Evolutionary conservation across 2,113 vertebrate genomes (phyloP), one percentile per base, ranked within the genome.

Genomic region (Oxygymnocypris stewartii): DNA sequence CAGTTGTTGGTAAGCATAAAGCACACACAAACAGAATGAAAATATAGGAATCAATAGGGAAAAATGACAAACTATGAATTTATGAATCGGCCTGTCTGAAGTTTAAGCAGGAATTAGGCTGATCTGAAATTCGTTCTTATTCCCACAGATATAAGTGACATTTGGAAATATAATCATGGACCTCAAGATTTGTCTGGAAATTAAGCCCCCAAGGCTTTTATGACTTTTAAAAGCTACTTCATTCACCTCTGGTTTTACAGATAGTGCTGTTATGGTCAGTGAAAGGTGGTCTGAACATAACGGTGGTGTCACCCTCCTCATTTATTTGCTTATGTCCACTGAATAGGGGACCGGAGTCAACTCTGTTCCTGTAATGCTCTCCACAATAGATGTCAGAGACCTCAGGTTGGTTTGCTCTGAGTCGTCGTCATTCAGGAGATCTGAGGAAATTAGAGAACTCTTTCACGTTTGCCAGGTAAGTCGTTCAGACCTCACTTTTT

Each of bases 331-430:
- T 93, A 96, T 95, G 92, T 95, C 94, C 89, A 94, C 90, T 63
- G 94, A 88, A 91, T 97, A 99, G 47, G 94, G 92, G 88, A 93
- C 94, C 0, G 95, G 90, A 77, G 96, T 91, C 0, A 94, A 96
- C 7, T 97, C 96, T 80, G 95, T 93, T 87, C 95, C 95, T 0
- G 96, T 90, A 76, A 99, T 98, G 95, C 97, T 96, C 69, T 98
- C 96, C 89, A 99, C 97, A 5, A 99, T 98, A 86, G 98, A 98
- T 47, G 96, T 96, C 90, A 99, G 95, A 0, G 97, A 96, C 77
- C 95, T 96, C 90, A 99, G 95, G 91, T 95, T 96, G 87, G 93
- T 94, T 51, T 97, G 95, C 40, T 98, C 96, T 0, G 95, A 91
- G 1, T 95, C 93, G 9, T 97, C 96, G 0, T 95, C 93, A 0